Evolutionary conservation across 2,797 vertebrate genomes (phyloP).

Genomic region (Acipenser oxyrinchus): DNA sequence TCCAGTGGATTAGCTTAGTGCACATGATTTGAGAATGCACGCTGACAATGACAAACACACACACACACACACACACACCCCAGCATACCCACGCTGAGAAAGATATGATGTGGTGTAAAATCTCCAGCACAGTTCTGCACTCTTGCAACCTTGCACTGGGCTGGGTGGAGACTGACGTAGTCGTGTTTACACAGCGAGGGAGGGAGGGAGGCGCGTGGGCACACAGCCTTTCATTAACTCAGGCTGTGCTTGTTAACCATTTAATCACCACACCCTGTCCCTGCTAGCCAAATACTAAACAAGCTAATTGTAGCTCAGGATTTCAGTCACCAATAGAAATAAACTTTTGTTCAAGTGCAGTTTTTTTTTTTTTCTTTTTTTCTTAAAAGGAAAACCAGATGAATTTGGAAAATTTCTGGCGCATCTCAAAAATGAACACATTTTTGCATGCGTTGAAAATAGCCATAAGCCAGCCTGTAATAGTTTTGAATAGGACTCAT

Average conservation of each 20-base stretch:
- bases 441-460: too few species aligned
- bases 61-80: constrained; percentile 25
- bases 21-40: constrained; percentile 7
- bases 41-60: constrained; percentile 29
- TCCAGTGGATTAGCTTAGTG: too few species aligned
- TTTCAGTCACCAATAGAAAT: too few species aligned
- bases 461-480: too few species aligned
- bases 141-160: constrained; percentile 29
- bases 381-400: too few species aligned
- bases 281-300: too few species aligned
- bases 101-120: background rate
- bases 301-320: too few species aligned
- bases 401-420: too few species aligned
- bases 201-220: constrained; percentile 37
- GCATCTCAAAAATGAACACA: too few species aligned
- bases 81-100: background rate
- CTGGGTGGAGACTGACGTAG: constrained; percentile 43
- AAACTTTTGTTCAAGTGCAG: too few species aligned
- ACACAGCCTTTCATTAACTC: constrained; percentile 45
- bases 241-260: constrained; percentile 39
- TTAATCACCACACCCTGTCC: constrained; percentile 37
- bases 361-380: too few species aligned
- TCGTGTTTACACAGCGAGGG: constrained; percentile 36
- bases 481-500: too few species aligned
- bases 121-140: constrained; percentile 12